Percentiles rank a stretch among this genome's conserved stretches.
Conservation (phyloP, 2,888 invertebrate species). For the Meteorus cinctellus region DNA sequence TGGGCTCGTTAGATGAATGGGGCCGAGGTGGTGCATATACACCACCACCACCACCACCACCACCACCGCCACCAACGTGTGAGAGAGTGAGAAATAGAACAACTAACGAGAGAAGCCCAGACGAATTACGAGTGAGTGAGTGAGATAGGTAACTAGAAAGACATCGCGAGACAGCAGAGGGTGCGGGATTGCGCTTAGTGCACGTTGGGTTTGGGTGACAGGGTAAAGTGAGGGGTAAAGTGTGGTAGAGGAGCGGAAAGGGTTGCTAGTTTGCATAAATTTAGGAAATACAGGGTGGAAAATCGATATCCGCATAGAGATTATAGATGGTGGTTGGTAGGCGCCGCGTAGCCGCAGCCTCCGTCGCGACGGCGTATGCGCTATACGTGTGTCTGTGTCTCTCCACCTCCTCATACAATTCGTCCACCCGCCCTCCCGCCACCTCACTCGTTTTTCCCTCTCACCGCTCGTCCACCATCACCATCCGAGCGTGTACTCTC, state of each 20-base stretch:
- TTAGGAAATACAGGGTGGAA: constrained; percentile 73
- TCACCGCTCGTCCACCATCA: constrained; percentile 1
- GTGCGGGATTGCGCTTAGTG: constrained; percentile 12
- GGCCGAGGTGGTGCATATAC: constrained; percentile 56
- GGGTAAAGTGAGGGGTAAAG: constrained; percentile 39
- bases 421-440: background rate
- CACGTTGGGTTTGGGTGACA: constrained; percentile 13
- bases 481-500: constrained; percentile 19
- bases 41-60: background rate
- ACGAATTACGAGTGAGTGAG: constrained; percentile 11
- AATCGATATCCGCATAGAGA: constrained; percentile 74
- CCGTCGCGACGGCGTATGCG: constrained; percentile 73
- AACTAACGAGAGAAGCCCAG: no score
- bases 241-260: constrained; percentile 46
- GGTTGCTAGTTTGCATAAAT: constrained; percentile 73
- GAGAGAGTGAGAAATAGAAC: background rate
- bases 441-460: constrained; percentile 19
- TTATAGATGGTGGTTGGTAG: constrained; percentile 74
- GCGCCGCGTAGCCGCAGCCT: constrained; percentile 73
- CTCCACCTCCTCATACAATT: constrained; percentile 39
- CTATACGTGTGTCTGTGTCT: constrained; percentile 52
- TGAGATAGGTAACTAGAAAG: constrained; percentile 36
- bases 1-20: constrained; percentile 70
- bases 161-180: constrained; percentile 18
- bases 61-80: background rate